Conservation (phyloP, 2,113 vertebrate species). For the Brevimyrus niger region DNA sequence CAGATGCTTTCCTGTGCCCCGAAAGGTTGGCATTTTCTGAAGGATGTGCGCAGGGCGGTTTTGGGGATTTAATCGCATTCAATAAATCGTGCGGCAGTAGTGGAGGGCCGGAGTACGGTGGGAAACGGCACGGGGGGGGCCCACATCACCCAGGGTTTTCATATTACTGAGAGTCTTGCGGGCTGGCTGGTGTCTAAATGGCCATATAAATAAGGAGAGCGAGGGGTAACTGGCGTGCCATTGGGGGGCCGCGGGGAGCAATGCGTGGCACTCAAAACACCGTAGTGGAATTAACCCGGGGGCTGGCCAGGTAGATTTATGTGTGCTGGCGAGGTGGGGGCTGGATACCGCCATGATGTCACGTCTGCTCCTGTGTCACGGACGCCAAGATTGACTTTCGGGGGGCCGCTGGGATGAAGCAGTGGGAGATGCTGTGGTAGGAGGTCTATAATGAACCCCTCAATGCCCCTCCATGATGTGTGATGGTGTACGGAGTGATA, state of each 20-base stretch:
- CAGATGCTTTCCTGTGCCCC: neutral
- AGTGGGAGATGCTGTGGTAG: neutral
- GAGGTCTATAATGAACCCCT: neutral
- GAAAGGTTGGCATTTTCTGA: neutral
- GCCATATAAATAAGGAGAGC: neutral
- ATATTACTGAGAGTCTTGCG: neutral
- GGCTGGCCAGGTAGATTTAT: neutral
- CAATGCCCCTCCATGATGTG: neutral
- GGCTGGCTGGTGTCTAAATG: neutral
- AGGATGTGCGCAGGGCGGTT: neutral
- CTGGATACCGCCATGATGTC: neutral
- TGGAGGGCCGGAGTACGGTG: neutral
- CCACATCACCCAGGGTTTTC: neutral
- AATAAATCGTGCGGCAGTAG: neutral
- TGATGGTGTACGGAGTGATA: neutral
- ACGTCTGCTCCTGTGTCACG: neutral
- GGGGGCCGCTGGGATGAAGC: neutral
- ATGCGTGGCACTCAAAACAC: neutral
- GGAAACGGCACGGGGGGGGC: neutral
- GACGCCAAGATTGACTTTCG: neutral
- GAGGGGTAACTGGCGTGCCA: neutral
- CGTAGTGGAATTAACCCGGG: neutral
- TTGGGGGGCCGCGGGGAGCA: neutral
- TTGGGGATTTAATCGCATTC: neutral
- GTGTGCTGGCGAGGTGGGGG: neutral